Conservation (phyloP, 2,113 vertebrate genomes). For the Nothocercus julius region DNA sequence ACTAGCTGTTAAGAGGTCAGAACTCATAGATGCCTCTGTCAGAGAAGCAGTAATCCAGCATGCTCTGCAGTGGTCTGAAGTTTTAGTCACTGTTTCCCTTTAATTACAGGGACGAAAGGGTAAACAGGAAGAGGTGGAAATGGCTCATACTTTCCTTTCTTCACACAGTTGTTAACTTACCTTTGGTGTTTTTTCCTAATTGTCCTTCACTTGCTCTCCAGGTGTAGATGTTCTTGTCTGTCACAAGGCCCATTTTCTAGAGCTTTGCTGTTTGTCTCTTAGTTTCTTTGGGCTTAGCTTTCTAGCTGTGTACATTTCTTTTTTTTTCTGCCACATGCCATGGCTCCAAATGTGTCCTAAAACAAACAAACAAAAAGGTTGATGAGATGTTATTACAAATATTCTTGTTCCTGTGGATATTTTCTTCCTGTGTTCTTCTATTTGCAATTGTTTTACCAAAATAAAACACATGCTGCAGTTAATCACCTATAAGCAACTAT, state of each 20-base stretch:
- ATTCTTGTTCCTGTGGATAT: neutral
- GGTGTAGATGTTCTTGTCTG: neutral
- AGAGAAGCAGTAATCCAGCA: neutral
- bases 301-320: neutral
- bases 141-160: neutral
- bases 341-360: neutral
- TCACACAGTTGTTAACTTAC: neutral
- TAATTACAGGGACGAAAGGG: neutral
- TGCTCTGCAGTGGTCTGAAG: neutral
- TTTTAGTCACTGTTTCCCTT: neutral
- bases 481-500: neutral
- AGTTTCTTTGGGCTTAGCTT: neutral
- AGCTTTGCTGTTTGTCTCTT: neutral
- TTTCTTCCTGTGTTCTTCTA: neutral
- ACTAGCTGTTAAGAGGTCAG: neutral
- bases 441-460: neutral
- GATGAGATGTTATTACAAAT: neutral
- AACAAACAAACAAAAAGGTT: neutral
- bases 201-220: neutral
- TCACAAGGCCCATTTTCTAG: neutral
- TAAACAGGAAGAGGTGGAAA: neutral
- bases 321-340: neutral
- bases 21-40: neutral
- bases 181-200: neutral
- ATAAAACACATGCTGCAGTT: neutral